These are phyloP conservation scores for Leptinotarsa haldemani DNA, from an alignment of 2,888 invertebrate species.

Conservation along the genomic window DNA sequence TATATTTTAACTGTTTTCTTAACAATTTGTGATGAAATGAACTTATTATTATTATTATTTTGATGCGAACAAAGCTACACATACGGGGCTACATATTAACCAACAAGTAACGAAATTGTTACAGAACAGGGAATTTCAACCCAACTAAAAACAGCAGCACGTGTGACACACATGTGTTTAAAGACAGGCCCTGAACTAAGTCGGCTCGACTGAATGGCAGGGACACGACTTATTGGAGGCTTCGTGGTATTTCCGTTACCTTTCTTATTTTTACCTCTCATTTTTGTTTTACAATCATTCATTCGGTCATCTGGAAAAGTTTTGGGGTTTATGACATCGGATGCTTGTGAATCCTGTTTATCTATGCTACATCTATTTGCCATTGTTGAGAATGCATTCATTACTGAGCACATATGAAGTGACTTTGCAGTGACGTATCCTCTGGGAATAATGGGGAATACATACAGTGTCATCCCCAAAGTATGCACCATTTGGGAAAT, in stretches of 20 bases:
- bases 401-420: not conserved
- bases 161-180: conserved; percentile 56
- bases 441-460: too few relatives aligned
- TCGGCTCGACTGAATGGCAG: conserved; percentile 29
- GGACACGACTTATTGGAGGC: conserved; percentile 33
- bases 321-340: not conserved
- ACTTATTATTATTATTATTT: too few relatives aligned
- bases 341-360: not conserved
- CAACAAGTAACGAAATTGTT: conserved; percentile 18
- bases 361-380: conserved; percentile 1
- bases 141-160: conserved; percentile 54
- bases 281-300: conserved; percentile 21
- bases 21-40: too few relatives aligned
- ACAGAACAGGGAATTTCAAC: conserved; percentile 25
- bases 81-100: conserved; percentile 9
- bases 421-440: not conserved
- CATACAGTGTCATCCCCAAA: too few relatives aligned
- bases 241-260: conserved; percentile 40
- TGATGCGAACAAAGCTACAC: not conserved
- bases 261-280: conserved; percentile 31
- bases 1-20: too few relatives aligned
- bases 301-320: conserved; percentile 24
- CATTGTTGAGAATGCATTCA: not conserved
- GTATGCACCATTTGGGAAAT: too few relatives aligned
- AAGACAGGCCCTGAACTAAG: conserved; percentile 30